phyloP scores from a whole-genome alignment of 2,888 invertebrate species.

The Chalcosyrphus nemorum region DNA sequence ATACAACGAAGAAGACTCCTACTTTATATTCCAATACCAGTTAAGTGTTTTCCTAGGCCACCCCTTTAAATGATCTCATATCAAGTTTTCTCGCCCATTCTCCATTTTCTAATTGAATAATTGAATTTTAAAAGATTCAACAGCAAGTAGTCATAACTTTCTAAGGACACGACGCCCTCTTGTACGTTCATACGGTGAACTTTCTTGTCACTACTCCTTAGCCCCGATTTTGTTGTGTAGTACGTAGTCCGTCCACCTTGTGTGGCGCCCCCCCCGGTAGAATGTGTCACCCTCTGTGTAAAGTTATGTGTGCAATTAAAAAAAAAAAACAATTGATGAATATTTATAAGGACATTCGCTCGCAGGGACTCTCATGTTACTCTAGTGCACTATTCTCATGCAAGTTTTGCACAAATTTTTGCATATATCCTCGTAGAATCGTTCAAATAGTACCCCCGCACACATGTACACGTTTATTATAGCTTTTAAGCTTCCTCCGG shows the following conservation, averaged over 20 bases:
- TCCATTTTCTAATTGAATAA: slow-evolving; percentile 50
- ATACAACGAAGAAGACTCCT: too few species aligned
- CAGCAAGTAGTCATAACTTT: slow-evolving; percentile 27
- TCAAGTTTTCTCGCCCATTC: slow-evolving; percentile 43
- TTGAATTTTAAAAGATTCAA: slow-evolving; percentile 21
- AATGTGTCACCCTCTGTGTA: slow-evolving; percentile 16
- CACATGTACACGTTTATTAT: neutral
- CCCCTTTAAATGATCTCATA: neutral
- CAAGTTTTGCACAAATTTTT: slow-evolving; percentile 45
- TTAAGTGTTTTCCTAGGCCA: neutral
- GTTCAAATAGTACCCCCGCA: neutral
- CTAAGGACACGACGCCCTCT: slow-evolving; percentile 8
- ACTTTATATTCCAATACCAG: neutral
- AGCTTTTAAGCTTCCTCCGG: neutral
- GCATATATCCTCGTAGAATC: too few species aligned
- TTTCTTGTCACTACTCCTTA: neutral
- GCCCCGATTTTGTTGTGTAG: neutral
- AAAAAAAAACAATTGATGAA: slow-evolving; percentile 46
- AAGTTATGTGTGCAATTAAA: slow-evolving; percentile 42
- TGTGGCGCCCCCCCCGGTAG: neutral
- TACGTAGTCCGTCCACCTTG: too few species aligned
- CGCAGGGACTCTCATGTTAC: slow-evolving; percentile 20
- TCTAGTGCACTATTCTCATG: slow-evolving; percentile 52
- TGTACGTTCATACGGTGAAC: neutral
- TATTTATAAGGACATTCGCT: slow-evolving; percentile 59